phyloP scores from a whole-genome alignment of 2,797 vertebrate species.

The Sebastes oblongus region DNA sequence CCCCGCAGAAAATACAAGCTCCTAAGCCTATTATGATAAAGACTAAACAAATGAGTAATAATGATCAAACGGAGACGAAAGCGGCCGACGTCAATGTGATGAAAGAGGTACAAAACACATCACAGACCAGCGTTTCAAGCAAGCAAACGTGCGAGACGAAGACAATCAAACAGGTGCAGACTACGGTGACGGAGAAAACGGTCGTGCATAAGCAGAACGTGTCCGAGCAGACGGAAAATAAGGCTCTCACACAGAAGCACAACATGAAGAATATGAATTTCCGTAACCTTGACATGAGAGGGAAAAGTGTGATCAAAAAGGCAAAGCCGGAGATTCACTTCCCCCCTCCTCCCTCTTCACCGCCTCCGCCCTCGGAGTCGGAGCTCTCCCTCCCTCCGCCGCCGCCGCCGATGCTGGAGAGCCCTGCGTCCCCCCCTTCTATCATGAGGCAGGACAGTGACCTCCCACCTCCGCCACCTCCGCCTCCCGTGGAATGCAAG shows the following conservation, averaged over 20 bases:
- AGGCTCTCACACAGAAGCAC: slow-evolving; percentile 59
- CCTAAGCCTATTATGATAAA: slow-evolving; percentile 66
- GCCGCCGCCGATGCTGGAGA: slow-evolving; percentile 81
- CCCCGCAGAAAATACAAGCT: slow-evolving; percentile 61
- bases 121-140: slow-evolving; percentile 59
- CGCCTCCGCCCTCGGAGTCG: slow-evolving; percentile 83
- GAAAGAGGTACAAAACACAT: slow-evolving; percentile 55
- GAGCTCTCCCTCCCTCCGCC: slow-evolving; percentile 89
- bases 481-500: slow-evolving; percentile 80
- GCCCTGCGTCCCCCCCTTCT: slow-evolving; percentile 59
- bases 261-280: slow-evolving; percentile 69
- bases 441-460: slow-evolving; percentile 82
- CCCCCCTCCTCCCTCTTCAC: slow-evolving; percentile 83
- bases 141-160: slow-evolving; percentile 71
- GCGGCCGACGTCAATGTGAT: slow-evolving; percentile 45
- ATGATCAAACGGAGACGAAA: slow-evolving; percentile 65
- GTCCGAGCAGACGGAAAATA: slow-evolving; percentile 52
- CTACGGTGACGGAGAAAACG: slow-evolving; percentile 69
- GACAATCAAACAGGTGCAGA: slow-evolving; percentile 75
- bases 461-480: slow-evolving; percentile 84
- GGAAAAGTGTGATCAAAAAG: slow-evolving; percentile 76
- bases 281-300: slow-evolving; percentile 64
- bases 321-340: slow-evolving; percentile 82
- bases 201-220: slow-evolving; percentile 37
- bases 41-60: slow-evolving; percentile 68